A percentile compares a stretch with the other conserved stretches of the same genome.
Conservation (phyloP, 2,888 invertebrate species). For the Latrodectus hesperus region DNA sequence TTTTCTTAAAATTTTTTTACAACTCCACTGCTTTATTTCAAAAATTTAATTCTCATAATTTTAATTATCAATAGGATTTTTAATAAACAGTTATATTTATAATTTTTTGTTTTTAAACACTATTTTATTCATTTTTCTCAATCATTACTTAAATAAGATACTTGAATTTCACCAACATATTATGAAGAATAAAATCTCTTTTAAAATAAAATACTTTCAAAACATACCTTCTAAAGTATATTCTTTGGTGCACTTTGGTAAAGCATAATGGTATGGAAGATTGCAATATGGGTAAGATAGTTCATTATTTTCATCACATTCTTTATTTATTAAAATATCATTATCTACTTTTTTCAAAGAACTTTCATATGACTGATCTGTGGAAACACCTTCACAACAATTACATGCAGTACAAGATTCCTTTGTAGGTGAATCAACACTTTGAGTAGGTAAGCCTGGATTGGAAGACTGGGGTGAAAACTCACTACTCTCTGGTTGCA, state of each 20-base stretch:
- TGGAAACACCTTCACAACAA: constrained; percentile 26
- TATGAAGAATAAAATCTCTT: neutral
- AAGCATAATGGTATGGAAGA: constrained; percentile 66
- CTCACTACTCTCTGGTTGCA: constrained; percentile 36
- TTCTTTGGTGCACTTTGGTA: constrained; percentile 66
- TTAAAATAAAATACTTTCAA: neutral
- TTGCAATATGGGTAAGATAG: constrained; percentile 55
- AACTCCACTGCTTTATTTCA: no score
- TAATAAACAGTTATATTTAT: no score
- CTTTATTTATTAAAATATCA: constrained; percentile 33
- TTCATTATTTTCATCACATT: constrained; percentile 48
- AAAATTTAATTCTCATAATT: no score
- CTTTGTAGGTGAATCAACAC: constrained; percentile 44
- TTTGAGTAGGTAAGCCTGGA: constrained; percentile 22
- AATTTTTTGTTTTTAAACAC: no score
- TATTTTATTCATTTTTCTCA: no score
- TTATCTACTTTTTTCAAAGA: constrained; percentile 24
- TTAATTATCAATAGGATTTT: no score
- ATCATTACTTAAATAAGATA: no score
- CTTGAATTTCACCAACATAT: no score
- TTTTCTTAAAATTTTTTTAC: no score
- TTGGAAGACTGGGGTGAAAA: constrained; percentile 65
- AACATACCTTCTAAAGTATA: constrained; percentile 62
- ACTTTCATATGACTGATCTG: constrained; percentile 33
- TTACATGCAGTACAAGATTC: constrained; percentile 29